Evolutionary conservation across 2,888 invertebrate species (phyloP), one percentile per base, ranked within the genome.

Genomic region (Cheiracanthium punctorium): DNA sequence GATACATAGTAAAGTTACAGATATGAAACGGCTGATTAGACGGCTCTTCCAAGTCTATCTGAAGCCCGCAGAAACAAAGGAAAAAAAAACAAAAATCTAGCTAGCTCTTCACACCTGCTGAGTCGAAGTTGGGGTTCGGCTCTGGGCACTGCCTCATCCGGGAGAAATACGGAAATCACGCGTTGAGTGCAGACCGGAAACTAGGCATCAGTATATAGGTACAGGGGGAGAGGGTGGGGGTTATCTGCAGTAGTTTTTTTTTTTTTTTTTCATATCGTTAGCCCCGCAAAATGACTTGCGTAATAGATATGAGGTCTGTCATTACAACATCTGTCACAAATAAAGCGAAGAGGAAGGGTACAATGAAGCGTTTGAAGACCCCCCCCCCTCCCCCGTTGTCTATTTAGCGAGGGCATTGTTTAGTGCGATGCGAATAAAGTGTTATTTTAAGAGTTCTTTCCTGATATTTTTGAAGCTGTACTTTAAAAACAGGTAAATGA

Each of bases 111-210:
- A 33, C 80, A 80, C 80, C 80, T 80, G 80, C 80, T 24, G 30
- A 24, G 73, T 67, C 41, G 64, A 64, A 37, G 72, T 72, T 33
- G 64, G 72, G 64, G 79, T 71, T 64, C n/a, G n/a, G n/a, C n/a
- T n/a, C n/a, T n/a, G n/a, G 67, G 67, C 65, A 80, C 48, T 64
- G 74, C 32, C 52, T 43, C 80, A 81, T 69, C 80, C 80, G 80
- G 33, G 69, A 81, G 73, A 72, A 64, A 72, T 81, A 81, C 80
- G 74, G 74, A 81, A 81, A 81, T 74, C 80, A 74, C 80, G 73
- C 80, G 80, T 81, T 69, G 80, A 65, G 43, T 48, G 41, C 37
- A 65, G 67, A 65, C 80, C 80, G 80, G 80, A 81, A 81, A 80
- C 41, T 29, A 48, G 52, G 70, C 70, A 32, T n/a, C n/a, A n/a